These are phyloP conservation scores for Brachionus sp. DNA, from an alignment of 1,140 invertebrate genomes.

Conservation along the genomic window DNA sequence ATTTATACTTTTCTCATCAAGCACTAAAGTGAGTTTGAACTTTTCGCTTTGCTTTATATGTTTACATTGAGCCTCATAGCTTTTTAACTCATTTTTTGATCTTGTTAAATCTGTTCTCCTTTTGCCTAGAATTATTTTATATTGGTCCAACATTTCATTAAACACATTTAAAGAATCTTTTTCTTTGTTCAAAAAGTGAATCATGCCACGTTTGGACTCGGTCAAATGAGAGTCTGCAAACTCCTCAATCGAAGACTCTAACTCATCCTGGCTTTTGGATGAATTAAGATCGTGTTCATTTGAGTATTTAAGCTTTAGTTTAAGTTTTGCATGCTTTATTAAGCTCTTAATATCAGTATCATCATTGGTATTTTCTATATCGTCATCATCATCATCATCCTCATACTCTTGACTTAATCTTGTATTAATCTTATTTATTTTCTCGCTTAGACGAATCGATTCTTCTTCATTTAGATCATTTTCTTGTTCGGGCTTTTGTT, in stretches of 20 bases:
- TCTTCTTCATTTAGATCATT: not conserved
- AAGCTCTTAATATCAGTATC: slow-evolving; percentile 22
- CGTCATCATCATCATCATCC: slow-evolving; percentile 28
- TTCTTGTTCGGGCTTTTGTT: not conserved
- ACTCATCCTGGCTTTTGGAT: not conserved
- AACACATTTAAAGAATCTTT: not conserved
- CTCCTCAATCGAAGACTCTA: not conserved
- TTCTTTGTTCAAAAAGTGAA: slow-evolving; percentile 19
- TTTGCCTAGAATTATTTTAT: not conserved
- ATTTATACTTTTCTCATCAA: slow-evolving; percentile 15
- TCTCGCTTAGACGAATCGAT: not conserved
- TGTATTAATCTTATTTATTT: slow-evolving; percentile 24
- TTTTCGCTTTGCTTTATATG: not conserved
- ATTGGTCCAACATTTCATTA: slow-evolving; percentile 14
- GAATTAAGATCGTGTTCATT: not conserved
- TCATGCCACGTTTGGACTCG: not conserved
- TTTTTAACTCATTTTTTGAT: not conserved
- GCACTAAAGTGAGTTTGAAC: not conserved
- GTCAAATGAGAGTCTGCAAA: not conserved
- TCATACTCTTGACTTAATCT: slow-evolving; percentile 12
- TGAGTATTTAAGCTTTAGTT: slow-evolving; percentile 24
- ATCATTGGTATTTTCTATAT: slow-evolving; percentile 6
- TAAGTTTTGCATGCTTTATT: slow-evolving; percentile 37
- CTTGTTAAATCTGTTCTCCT: not conserved
- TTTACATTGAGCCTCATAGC: not conserved